These are phyloP conservation scores for Delichon dasypus DNA, from an alignment of 2,797 vertebrate species.

Conservation along the genomic window DNA sequence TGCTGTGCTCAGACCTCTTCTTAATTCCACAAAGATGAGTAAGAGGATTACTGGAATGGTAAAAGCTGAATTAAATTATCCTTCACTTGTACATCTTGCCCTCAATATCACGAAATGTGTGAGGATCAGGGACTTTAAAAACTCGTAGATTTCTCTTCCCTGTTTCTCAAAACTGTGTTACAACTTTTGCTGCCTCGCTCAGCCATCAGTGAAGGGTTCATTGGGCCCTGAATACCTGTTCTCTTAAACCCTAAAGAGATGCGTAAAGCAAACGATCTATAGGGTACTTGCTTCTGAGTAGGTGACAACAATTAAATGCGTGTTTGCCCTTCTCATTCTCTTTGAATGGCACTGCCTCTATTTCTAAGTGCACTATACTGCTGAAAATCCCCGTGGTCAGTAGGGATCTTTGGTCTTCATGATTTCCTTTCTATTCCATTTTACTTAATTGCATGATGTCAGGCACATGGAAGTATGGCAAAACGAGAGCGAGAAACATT, in stretches of 20 bases:
- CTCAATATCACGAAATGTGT: background rate
- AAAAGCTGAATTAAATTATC: background rate
- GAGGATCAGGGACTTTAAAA: background rate
- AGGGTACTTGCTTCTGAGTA: background rate
- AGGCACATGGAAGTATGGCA: background rate
- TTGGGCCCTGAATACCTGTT: background rate
- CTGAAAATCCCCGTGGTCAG: background rate
- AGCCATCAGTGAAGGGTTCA: background rate
- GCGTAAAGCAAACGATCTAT: background rate
- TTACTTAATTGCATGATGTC: background rate
- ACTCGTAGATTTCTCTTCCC: background rate
- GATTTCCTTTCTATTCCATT: background rate
- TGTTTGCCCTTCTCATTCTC: background rate
- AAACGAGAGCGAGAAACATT: background rate
- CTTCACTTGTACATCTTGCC: background rate
- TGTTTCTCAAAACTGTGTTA: background rate
- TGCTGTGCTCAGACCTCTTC: background rate
- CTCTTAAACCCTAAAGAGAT: background rate
- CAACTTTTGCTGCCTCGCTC: background rate
- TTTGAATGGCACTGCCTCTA: background rate
- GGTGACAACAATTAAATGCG: background rate
- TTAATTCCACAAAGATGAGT: background rate
- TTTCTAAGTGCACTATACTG: background rate
- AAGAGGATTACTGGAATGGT: background rate
- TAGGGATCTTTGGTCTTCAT: background rate